Evolutionary conservation across 2,888 invertebrate genomes (phyloP).

Genomic region (Eupithecia subfuscata): DNA sequence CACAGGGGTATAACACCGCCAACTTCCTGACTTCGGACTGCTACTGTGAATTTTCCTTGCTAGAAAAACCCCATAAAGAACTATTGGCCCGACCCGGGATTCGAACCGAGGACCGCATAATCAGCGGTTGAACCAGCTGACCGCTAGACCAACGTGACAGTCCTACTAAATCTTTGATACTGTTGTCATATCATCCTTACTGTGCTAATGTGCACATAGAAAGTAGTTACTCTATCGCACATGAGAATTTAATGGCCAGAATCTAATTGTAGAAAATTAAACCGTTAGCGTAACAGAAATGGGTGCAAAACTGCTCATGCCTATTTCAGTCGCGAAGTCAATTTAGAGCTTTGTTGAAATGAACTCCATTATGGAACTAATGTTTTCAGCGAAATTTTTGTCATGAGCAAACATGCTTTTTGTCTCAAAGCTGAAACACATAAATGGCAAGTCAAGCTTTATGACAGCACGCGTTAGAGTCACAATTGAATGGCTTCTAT

Average conservation of each 20-base stretch:
- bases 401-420: not conserved
- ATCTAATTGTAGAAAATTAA: conserved; percentile 13
- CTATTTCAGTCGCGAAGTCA: not conserved
- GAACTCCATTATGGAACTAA: not conserved
- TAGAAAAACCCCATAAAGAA: too few species aligned
- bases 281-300: conserved; percentile 13
- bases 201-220: conserved; percentile 8
- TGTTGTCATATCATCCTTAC: not conserved
- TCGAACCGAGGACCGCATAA: too few species aligned
- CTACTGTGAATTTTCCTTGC: too few species aligned
- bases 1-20: too few species aligned
- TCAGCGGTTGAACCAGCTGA: too few species aligned
- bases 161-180: not conserved
- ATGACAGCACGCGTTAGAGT: not conserved
- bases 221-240: conserved; percentile 10
- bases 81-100: too few species aligned
- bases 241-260: conserved; percentile 16
- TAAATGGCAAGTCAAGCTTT: not conserved
- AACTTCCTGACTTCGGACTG: too few species aligned
- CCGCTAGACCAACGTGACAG: too few species aligned
- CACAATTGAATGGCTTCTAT: not conserved
- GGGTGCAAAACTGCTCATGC: conserved; percentile 7
- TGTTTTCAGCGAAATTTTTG: not conserved
- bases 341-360: conserved; percentile 8
- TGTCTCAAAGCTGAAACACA: not conserved